phyloP scores from a whole-genome alignment of 2,113 vertebrate species.

The Oncorhynchus keta region DNA sequence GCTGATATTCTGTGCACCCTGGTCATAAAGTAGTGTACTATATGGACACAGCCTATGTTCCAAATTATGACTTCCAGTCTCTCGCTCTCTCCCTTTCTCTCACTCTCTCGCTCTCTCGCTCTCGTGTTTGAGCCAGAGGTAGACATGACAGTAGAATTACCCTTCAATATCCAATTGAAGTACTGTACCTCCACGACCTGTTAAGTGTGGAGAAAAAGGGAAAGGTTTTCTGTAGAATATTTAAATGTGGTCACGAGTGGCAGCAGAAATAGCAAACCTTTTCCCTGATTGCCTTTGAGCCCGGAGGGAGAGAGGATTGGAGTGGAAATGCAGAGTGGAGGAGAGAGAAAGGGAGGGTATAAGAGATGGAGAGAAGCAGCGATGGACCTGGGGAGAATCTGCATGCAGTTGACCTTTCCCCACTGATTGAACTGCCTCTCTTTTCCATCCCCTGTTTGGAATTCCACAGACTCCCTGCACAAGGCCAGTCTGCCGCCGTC shows the following conservation, averaged over 20 bases:
- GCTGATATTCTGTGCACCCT: slow-evolving; percentile 27
- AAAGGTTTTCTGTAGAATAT: slow-evolving; percentile 57
- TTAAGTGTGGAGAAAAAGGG: slow-evolving; percentile 10
- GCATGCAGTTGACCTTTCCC: slow-evolving; percentile 76
- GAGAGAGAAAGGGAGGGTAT: neutral
- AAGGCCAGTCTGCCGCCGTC: slow-evolving; percentile 45
- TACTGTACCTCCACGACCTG: slow-evolving; percentile 25
- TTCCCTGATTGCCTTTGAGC: slow-evolving; percentile 62
- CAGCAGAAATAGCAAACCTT: slow-evolving; percentile 66
- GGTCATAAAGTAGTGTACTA: neutral
- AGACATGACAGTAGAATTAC: slow-evolving; percentile 55
- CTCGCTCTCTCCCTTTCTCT: too few relatives aligned
- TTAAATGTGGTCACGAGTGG: slow-evolving; percentile 60
- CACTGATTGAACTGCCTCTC: slow-evolving; percentile 67
- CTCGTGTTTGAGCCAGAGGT: slow-evolving; percentile 40
- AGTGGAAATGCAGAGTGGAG: slow-evolving; percentile 40
- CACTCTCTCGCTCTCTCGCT: slow-evolving; percentile 6
- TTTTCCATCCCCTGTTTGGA: slow-evolving; percentile 65
- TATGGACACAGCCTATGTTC: slow-evolving; percentile 36
- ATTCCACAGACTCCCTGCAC: slow-evolving; percentile 57
- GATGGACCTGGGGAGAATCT: slow-evolving; percentile 44
- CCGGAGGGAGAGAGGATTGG: slow-evolving; percentile 39
- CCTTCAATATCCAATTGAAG: slow-evolving; percentile 50
- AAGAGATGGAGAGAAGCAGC: neutral
- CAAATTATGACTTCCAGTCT: slow-evolving; percentile 56